Conservation (phyloP, 2,113 vertebrate genomes). For the Sitta europaea region DNA sequence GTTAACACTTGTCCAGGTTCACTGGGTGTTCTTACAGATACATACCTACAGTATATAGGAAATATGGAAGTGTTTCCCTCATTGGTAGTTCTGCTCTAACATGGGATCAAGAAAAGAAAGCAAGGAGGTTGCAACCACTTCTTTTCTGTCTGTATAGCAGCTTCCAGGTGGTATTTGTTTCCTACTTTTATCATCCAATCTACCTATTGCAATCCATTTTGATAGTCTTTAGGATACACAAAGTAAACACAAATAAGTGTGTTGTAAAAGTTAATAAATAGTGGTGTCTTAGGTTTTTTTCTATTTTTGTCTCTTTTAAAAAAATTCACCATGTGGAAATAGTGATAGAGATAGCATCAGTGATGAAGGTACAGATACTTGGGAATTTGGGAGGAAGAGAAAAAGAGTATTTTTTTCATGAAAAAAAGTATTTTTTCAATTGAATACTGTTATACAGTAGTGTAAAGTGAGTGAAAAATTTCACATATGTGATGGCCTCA, state of each 20-base stretch:
- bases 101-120: neutral
- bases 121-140: neutral
- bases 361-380: neutral
- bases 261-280: neutral
- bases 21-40: neutral
- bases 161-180: neutral
- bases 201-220: neutral
- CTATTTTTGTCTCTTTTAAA: neutral
- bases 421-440: neutral
- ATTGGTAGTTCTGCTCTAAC: neutral
- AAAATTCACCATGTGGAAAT: neutral
- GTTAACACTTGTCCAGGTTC: neutral
- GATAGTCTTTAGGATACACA: neutral
- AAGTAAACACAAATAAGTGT: neutral
- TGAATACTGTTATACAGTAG: neutral
- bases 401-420: neutral
- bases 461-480: neutral
- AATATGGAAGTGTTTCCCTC: neutral
- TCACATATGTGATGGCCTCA: neutral
- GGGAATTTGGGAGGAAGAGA: neutral
- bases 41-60: neutral
- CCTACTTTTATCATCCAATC: neutral
- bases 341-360: neutral
- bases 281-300: neutral
- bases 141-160: neutral